phyloP scores from a whole-genome alignment of 2,888 invertebrate species.

The Tanytarsus gracilentus region DNA sequence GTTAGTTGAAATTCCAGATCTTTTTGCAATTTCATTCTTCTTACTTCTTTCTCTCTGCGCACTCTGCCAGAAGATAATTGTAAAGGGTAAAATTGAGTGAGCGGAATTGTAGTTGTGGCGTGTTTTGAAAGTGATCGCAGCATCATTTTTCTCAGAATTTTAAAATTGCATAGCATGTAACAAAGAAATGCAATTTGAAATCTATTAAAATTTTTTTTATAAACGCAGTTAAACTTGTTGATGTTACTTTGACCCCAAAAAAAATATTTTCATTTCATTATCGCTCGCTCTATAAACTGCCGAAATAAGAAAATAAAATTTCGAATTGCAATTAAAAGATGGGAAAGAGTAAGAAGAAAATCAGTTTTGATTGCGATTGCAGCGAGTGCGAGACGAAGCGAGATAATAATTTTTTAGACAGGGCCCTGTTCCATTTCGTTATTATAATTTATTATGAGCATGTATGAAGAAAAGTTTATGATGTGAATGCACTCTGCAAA shows the following conservation, averaged over 20 bases:
- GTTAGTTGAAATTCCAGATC: neutral
- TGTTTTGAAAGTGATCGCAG: conserved; percentile 3
- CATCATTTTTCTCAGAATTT: neutral
- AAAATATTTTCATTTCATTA: neutral
- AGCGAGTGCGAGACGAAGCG: neutral
- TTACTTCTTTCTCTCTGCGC: neutral
- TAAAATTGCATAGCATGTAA: neutral
- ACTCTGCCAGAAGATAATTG: neutral
- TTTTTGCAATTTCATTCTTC: neutral
- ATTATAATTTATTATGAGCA: conserved; percentile 26
- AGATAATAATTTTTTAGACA: conserved; percentile 27
- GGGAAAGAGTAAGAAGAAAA: neutral
- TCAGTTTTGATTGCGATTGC: neutral
- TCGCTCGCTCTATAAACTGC: neutral
- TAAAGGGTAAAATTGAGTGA: neutral
- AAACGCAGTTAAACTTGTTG: neutral
- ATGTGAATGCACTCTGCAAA: conserved; percentile 27
- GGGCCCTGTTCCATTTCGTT: conserved; percentile 25
- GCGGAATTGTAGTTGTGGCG: neutral
- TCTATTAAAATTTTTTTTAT: neutral
- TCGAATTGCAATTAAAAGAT: neutral
- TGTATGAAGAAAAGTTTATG: conserved; percentile 10
- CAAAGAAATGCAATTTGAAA: neutral
- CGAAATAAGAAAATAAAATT: neutral
- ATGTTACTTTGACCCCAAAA: neutral